These are phyloP conservation scores for Drosophila simulans DNA, from an alignment of 1,140 invertebrate species.

Conservation along the genomic window DNA sequence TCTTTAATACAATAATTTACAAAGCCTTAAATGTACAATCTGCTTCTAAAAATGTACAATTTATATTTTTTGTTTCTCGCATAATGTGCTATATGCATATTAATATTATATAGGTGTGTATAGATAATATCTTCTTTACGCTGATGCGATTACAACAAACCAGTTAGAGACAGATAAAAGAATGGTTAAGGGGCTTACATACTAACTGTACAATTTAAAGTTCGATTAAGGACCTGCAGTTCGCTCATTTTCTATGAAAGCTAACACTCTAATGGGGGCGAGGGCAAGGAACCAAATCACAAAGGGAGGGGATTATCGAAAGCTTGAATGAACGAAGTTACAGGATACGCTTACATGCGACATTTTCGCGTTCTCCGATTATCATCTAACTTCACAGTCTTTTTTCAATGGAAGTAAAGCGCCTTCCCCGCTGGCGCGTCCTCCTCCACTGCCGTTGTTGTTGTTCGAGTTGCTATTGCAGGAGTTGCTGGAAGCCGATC, in stretches of 20 bases:
- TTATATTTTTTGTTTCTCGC: constrained; percentile 16
- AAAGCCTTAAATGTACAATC: constrained; percentile 49
- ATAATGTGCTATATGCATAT: constrained; percentile 36
- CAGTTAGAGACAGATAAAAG: constrained; percentile 18
- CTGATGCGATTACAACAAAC: constrained; percentile 57
- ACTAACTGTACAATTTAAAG: constrained; percentile 70
- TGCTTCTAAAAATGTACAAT: constrained; percentile 53
- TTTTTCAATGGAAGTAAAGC: constrained; percentile 88
- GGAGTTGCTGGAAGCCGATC: constrained; percentile 59
- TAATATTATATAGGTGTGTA: constrained; percentile 35
- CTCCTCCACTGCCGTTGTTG: constrained; percentile 57
- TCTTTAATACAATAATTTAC: constrained; percentile 78
- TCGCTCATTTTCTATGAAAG: constrained; percentile 6
- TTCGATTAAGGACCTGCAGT: background rate
- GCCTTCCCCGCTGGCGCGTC: constrained; percentile 48
- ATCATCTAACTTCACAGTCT: constrained; percentile 95
- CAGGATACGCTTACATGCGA: constrained; percentile 6
- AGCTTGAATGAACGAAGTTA: background rate
- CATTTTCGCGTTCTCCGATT: constrained; percentile 83
- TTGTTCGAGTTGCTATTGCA: constrained; percentile 67
- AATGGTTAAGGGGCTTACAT: constrained; percentile 36
- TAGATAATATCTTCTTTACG: constrained; percentile 61
- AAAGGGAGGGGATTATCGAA: background rate
- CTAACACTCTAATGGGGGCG: background rate
- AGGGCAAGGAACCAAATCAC: constrained; percentile 9